A percentile compares a stretch with the other conserved stretches of the same genome.
Evolutionary conservation across 2,113 vertebrate species (phyloP).

Genomic region (Alethe castanea): DNA sequence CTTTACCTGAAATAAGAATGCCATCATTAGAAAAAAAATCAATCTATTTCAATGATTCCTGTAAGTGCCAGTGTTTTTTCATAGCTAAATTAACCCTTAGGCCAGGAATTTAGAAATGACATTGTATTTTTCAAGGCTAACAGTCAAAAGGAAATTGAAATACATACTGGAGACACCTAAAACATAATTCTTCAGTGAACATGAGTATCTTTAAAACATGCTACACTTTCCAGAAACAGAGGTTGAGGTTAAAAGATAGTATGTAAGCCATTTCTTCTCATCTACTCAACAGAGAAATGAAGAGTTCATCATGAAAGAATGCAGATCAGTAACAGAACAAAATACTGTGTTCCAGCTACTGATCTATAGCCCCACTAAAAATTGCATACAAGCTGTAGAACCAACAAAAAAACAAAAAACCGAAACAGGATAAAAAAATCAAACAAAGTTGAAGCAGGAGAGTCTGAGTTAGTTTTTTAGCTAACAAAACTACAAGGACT

Average conservation of each 20-base stretch:
- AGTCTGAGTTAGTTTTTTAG: not conserved
- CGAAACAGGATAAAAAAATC: not conserved
- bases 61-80: not conserved
- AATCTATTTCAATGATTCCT: not conserved
- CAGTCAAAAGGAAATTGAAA: not conserved
- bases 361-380: not conserved
- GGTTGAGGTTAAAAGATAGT: not conserved
- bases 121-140: not conserved
- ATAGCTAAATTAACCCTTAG: not conserved
- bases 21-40: not conserved
- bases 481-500: not conserved
- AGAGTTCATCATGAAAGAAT: not conserved
- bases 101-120: not conserved
- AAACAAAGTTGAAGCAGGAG: not conserved
- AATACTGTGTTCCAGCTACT: not conserved
- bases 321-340: not conserved
- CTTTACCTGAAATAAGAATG: not conserved
- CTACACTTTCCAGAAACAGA: not conserved
- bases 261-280: not conserved
- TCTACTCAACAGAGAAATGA: not conserved
- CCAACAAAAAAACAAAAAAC: not conserved
- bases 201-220: not conserved
- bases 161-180: not conserved
- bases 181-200: not conserved
- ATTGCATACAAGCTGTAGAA: not conserved